A percentile compares a stretch with the other conserved stretches of the same genome.
phyloP scores from a whole-genome alignment of 2,888 invertebrate genomes.

The Nycteola revayana region DNA sequence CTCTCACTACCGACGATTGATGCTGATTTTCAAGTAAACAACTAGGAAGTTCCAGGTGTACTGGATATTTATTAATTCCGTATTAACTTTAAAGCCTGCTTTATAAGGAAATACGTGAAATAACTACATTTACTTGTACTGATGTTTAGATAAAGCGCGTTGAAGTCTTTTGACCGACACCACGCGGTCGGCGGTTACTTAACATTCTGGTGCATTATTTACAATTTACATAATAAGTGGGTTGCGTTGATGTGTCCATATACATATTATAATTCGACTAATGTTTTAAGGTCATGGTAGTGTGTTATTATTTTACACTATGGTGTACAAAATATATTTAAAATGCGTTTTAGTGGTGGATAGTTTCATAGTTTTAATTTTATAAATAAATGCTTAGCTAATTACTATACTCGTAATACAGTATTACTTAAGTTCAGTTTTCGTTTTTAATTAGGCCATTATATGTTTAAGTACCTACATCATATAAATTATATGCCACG shows the following conservation, averaged over 20 bases:
- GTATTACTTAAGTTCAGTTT: too few species aligned
- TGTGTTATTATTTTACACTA: constrained; percentile 8
- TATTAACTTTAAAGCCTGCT: constrained; percentile 36
- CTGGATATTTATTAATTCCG: constrained; percentile 50
- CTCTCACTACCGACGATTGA: constrained; percentile 66
- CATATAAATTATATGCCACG: too few species aligned
- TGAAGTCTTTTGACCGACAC: constrained; percentile 46
- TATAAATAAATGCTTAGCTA: too few species aligned
- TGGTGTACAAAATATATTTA: too few species aligned
- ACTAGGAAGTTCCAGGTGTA: constrained; percentile 64
- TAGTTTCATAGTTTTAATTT: too few species aligned
- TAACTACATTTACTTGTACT: constrained; percentile 30
- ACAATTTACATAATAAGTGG: constrained; percentile 36
- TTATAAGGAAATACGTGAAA: constrained; percentile 39
- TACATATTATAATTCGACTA: constrained; percentile 15
- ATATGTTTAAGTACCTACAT: too few species aligned
- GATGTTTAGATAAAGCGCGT: constrained; percentile 41
- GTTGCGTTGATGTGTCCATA: constrained; percentile 12
- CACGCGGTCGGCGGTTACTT: constrained; percentile 20
- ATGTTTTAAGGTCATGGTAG: constrained; percentile 16
- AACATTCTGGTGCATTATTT: constrained; percentile 29
- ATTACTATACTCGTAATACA: too few species aligned
- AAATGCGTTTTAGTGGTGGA: too few species aligned
- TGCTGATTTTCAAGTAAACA: constrained; percentile 61
- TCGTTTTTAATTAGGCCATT: too few species aligned